Base-by-base conservation (phyloP, 1,140 invertebrate species). In the Drosophila sp. region DNA sequence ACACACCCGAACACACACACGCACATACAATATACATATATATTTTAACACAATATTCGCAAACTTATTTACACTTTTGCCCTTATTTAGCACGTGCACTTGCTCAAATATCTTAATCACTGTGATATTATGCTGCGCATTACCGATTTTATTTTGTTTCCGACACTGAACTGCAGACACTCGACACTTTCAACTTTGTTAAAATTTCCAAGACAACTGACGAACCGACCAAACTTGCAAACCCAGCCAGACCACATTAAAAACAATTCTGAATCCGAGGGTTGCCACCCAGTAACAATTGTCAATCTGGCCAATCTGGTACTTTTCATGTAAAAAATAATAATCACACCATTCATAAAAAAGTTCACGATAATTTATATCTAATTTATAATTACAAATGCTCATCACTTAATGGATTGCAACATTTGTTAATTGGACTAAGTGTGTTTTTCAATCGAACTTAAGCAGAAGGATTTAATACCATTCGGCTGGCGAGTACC, bases 131-230 rank as follows among this genome's bases (percentile, higher is more conserved):
- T 43, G 32, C 32, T 59, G 43, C 34, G 57, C 50, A 56, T 74
- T 74, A 74, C 71, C 71, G 58, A 62, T 74, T 67, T 62, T 61
- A 74, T 73, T 67, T 51, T 40, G 56, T 38, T 70, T 70, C 64
- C 50, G 48, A 64, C 13, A 27, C 50, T 43, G 3, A 69, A 50
- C 36, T n/a, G 11, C 41, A 27, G 40, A 2, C 50, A 18, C 48
- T n/a, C 25, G 3, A 7, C 34, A 70, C 71, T 34, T 69, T 1
- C 8, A 5, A 66, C 62, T 70, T 43, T 61, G 46, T 54, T 41
- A 74, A 51, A 74, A 70, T 74, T 74, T 67, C 61, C 70, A 56
- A 73, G 40, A 67, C 70, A 48, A 73, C 70, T 73, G 56, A 45
- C 54, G 48, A 46, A 36, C 45, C 43, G 70, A 51, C 62, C 46